Conservation (phyloP, 2,113 vertebrate species). For the Numida meleagris region DNA sequence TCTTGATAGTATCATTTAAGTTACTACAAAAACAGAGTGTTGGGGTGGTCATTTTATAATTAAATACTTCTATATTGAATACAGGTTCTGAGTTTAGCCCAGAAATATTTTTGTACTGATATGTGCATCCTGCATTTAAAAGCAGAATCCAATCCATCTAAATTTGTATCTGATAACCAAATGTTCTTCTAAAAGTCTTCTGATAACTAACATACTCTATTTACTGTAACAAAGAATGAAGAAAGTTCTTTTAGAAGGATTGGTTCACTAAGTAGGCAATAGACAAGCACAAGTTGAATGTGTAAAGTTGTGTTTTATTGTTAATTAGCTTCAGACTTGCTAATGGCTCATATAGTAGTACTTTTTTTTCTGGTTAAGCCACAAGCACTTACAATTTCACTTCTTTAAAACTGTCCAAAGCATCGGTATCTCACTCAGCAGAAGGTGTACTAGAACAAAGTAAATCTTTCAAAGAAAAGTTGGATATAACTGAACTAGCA, state of each 20-base stretch:
- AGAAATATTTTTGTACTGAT: not conserved
- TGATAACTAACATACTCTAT: not conserved
- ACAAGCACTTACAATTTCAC: not conserved
- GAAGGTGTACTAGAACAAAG: not conserved
- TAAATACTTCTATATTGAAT: not conserved
- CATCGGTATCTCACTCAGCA: not conserved
- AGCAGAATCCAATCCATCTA: not conserved
- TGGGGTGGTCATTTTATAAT: not conserved
- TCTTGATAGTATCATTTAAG: not conserved
- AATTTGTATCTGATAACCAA: not conserved
- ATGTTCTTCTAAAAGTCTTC: not conserved
- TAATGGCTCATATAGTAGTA: not conserved
- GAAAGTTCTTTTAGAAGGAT: not conserved
- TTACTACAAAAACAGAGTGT: not conserved
- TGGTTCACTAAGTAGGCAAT: not conserved
- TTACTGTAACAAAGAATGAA: not conserved
- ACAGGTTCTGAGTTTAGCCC: not conserved
- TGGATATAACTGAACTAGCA: conserved; percentile 23
- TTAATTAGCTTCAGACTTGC: not conserved
- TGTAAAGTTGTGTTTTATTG: not conserved
- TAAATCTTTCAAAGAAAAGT: conserved; percentile 20
- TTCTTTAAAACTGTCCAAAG: not conserved
- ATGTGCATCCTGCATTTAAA: not conserved
- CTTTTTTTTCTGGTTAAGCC: not conserved
- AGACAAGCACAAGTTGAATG: not conserved